Conservation (phyloP, 2,113 vertebrate genomes). For the Peromyscus leucopus region DNA sequence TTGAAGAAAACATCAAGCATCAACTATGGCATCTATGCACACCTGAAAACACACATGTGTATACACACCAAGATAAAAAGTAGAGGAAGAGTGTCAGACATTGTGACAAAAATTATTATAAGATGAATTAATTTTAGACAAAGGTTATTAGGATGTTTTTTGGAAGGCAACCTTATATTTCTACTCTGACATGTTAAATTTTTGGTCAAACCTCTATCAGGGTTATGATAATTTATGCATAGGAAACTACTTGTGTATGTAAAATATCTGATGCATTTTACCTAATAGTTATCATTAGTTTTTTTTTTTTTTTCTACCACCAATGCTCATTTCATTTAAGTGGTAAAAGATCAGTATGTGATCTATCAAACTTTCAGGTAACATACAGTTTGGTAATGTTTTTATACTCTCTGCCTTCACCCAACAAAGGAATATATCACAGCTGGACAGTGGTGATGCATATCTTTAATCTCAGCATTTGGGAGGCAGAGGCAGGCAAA, state of each 20-base stretch:
- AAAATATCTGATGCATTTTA: neutral
- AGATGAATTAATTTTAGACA: neutral
- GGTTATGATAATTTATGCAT: constrained; percentile 27
- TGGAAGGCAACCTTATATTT: neutral
- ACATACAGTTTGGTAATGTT: neutral
- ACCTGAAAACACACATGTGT: neutral
- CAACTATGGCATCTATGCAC: too few species aligned
- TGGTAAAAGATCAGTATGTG: neutral
- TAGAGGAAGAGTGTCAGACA: neutral
- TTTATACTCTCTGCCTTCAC: neutral
- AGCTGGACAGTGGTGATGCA: too few species aligned
- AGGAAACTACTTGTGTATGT: neutral
- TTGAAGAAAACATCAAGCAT: neutral
- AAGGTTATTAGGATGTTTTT: neutral
- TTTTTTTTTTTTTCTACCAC: neutral
- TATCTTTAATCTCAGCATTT: too few species aligned
- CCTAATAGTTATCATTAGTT: neutral
- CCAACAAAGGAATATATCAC: neutral
- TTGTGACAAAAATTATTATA: neutral
- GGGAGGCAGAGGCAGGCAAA: too few species aligned
- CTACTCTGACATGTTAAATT: neutral
- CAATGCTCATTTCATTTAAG: neutral
- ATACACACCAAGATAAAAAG: neutral
- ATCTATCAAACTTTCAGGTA: neutral
- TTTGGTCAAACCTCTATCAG: neutral